These are phyloP conservation scores for Callaeas wilsoni DNA, from an alignment of 2,113 vertebrate species.

Conservation along the genomic window DNA sequence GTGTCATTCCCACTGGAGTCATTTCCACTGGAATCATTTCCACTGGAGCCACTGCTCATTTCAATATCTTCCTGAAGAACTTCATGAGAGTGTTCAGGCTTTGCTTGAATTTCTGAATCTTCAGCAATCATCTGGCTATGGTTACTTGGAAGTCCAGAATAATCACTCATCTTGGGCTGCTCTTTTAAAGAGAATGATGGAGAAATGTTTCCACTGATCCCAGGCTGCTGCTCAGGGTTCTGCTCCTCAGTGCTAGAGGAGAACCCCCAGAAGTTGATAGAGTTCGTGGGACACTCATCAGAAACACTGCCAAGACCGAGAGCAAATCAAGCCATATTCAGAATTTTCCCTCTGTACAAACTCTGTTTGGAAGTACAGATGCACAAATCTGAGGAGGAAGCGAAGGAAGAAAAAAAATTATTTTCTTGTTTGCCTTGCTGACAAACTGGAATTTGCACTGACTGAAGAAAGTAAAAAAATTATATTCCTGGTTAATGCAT, in stretches of 20 bases:
- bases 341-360: not conserved
- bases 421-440: not conserved
- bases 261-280: conserved; percentile 37
- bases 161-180: conserved; percentile 74
- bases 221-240: conserved; percentile 24
- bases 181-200: conserved; percentile 39
- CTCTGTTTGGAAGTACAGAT: not conserved
- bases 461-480: not conserved
- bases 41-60: conserved; percentile 83
- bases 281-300: conserved; percentile 62
- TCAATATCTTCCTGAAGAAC: conserved; percentile 84
- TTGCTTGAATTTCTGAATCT: conserved; percentile 69
- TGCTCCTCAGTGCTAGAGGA: conserved; percentile 67
- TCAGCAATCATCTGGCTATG: conserved; percentile 69
- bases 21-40: conserved; percentile 81
- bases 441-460: not conserved
- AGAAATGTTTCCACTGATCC: conserved; percentile 8
- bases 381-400: conserved; percentile 24
- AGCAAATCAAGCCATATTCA: conserved; percentile 37
- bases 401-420: not conserved
- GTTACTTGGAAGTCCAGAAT: conserved; percentile 52
- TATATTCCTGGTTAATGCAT: not conserved
- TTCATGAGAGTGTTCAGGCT: conserved; percentile 59
- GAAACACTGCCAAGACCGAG: conserved; percentile 1
- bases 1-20: conserved; percentile 80